Conservation (phyloP, 2,888 invertebrate genomes). For the Harpagoxenus sublaevis region DNA sequence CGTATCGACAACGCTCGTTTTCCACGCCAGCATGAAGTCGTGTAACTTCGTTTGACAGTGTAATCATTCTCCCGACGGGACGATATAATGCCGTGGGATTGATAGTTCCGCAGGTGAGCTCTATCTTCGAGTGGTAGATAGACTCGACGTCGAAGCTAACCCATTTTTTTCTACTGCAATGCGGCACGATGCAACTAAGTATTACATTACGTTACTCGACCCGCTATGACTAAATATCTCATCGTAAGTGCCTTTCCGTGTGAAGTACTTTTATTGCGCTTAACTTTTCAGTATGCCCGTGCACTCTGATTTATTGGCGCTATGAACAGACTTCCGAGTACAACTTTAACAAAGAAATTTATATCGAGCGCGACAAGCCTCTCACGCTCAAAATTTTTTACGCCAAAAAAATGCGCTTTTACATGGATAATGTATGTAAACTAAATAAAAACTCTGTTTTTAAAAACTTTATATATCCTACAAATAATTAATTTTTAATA, state of each 20-base stretch:
- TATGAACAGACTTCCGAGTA: conserved; percentile 41
- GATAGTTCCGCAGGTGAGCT: conserved; percentile 55
- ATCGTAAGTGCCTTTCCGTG: conserved; percentile 57
- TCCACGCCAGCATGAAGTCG: conserved; percentile 28
- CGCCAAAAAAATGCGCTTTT: neutral
- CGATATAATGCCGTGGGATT: conserved; percentile 63
- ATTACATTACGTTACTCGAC: conserved; percentile 48
- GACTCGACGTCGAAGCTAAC: conserved; percentile 23
- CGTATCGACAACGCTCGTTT: conserved; percentile 30
- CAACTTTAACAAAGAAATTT: conserved; percentile 53
- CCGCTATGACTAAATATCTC: conserved; percentile 54
- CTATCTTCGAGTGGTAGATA: conserved; percentile 46
- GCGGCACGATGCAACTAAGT: conserved; percentile 53
- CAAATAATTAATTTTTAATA: neutral
- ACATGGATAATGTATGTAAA: neutral
- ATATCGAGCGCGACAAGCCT: conserved; percentile 27
- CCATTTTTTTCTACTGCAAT: conserved; percentile 55
- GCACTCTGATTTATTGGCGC: conserved; percentile 47
- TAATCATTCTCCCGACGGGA: conserved; percentile 44
- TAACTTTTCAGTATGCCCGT: conserved; percentile 50
- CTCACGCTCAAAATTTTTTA: neutral
- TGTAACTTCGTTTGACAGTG: conserved; percentile 45
- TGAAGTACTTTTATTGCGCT: conserved; percentile 50
- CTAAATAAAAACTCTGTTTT: neutral
- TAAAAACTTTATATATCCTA: neutral